Base-by-base conservation (phyloP, 2,797 vertebrate genomes). In the Sebastes itinus region DNA sequence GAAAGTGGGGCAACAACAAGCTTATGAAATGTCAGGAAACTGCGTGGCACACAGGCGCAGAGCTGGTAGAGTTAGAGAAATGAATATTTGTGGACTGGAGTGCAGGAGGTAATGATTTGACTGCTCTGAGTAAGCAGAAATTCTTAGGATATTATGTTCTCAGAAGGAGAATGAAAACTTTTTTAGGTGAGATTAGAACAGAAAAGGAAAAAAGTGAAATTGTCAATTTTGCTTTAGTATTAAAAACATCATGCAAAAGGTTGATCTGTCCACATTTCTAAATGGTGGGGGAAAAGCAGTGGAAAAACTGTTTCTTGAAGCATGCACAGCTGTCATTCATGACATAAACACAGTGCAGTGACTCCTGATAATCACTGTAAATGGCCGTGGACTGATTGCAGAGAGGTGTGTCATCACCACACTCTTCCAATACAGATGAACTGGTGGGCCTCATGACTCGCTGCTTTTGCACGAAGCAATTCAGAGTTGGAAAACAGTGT, bases 1-100 rank as follows among this genome's bases (percentile, higher is more conserved):
- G 63, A 90, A 93, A 93, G 81, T 92, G 78, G 93, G 92, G 78
- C 92, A 93, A 77, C 14, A 7, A 69, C 85, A 90, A 63, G 88
- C 84, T 93, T 91, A 90, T 84, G 52, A 81, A 75, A 86, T 61
- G 77, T 80, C 84, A 81, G 80, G 72, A 76, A 83, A 80, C 55
- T 72, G 82, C 62, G 65, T 23, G 75, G 20, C 70, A 65, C 70
- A 71, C 56, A 65, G 46, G 16, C 28, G 9, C n/a, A 5, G 46
- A 63, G 28, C 6, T 20, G 70, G 20, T 0, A 22, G 46, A 23
- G 33, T 27, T 3, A 28, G 52, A 62, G 25, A 38, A 32, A 56
- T 2, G 12, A 55, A 64, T 25, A 68, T 20, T 23, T 61, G 54
- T 63, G 23, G 54, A 18, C 23, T 14, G 20, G 52, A 66, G 11